Percentiles rank a stretch among this genome's conserved stretches.
Evolutionary conservation across 2,113 vertebrate genomes (phyloP).

Genomic region (Forbesichthys agassizii): DNA sequence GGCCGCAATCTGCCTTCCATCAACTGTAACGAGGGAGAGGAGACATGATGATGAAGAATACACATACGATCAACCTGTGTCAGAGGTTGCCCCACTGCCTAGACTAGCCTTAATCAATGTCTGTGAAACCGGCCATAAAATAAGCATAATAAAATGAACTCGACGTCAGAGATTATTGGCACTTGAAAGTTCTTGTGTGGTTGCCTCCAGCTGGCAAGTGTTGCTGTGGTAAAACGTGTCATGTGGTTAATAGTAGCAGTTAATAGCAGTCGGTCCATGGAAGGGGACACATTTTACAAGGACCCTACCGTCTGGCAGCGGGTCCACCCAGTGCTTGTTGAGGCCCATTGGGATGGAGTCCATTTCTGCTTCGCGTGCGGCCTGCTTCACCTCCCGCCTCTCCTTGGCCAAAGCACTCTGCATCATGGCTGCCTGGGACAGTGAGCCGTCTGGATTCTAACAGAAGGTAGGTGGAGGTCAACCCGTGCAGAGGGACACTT

Average conservation of each 20-base stretch:
- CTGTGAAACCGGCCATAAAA: neutral
- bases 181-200: neutral
- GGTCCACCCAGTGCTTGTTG: slow-evolving; percentile 99
- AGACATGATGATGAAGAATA: neutral
- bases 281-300: neutral
- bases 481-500: neutral
- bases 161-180: neutral
- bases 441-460: slow-evolving; percentile 96
- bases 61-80: no score
- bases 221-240: neutral
- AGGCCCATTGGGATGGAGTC: slow-evolving; percentile 99
- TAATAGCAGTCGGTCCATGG: slow-evolving; percentile 11
- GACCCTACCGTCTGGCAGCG: slow-evolving; percentile 89
- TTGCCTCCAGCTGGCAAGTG: slow-evolving; percentile 15
- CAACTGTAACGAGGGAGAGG: slow-evolving; percentile 67
- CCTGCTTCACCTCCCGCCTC: slow-evolving; percentile 92
- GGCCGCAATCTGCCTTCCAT: slow-evolving; percentile 96
- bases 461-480: neutral
- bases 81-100: neutral
- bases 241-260: neutral
- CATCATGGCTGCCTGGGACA: slow-evolving; percentile 99
- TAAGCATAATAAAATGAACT: neutral
- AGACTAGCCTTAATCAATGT: no score
- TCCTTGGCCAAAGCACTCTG: slow-evolving; percentile 97
- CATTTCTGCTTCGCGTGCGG: slow-evolving; percentile 97